Base-by-base conservation (phyloP, 2,113 vertebrate genomes). In the Platichthys flesus region DNA sequence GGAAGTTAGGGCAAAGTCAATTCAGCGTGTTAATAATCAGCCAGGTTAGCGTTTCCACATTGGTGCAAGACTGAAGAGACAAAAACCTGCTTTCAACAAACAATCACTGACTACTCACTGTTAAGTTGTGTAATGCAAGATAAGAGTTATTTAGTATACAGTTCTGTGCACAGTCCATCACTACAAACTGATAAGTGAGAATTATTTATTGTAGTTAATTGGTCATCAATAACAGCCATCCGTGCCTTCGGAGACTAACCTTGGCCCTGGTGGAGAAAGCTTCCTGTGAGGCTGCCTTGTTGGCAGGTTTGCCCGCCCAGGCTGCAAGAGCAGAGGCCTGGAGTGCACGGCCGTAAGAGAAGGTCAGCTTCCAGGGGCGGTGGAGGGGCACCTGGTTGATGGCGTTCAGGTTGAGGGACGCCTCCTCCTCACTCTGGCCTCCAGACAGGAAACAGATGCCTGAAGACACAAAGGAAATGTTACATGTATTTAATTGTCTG, bases 371-470 rank as follows among this genome's bases (percentile, higher is more conserved):
- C 98, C 98, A 99, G 54, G 97, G 98, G 18, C 93, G 96, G 55
- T 90, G 88, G 55, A 98, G 93, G 80, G 94, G 93, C n/a, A 92
- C 95, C 85, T 96, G 95, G 87, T 99, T 99, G 89, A 99, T 98
- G 76, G 97, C 96, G 0, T 95, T 99, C 58, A 99, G 94, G 84
- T 99, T 97, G 84, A 96, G 80, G 9, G 98, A 97, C 23, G 98
- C 98, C 82, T 99, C 97, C 82, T 99, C 98, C 89, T 99, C 97
- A 71, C 97, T 99, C 93, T 99, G 98, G 65, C 98, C 98, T 79
- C 98, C 97, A 67, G 98, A 99, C 78, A 99, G 92, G 93, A 99
- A 99, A 91, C 97, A 98, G 88, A 99, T 97, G 31, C 98, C 98
- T 99, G 81, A 81, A 89, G 45, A 23, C 47, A 51, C 5, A 51